Conservation (phyloP, 2,888 invertebrate species). For the Dicyrtoma fusca region DNA sequence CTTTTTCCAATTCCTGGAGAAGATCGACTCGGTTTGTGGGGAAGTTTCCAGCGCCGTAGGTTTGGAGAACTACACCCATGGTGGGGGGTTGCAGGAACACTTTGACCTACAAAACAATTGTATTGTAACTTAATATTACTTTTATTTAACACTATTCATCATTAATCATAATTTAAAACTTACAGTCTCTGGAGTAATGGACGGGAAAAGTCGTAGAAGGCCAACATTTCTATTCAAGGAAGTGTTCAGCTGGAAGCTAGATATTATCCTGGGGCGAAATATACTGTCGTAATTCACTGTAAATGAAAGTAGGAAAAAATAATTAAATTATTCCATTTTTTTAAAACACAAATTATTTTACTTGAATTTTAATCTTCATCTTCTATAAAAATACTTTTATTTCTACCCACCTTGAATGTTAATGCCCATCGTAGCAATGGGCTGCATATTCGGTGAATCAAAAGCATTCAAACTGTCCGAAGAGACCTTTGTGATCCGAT, state of each 20-base stretch:
- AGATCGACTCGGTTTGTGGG: constrained; percentile 81
- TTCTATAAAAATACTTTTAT: no score
- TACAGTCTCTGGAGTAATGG: constrained; percentile 78
- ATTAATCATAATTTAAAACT: background rate
- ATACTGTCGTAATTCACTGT: constrained; percentile 69
- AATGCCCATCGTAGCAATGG: constrained; percentile 81
- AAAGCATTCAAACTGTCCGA: constrained; percentile 77
- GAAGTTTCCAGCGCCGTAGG: constrained; percentile 92
- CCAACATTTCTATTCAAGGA: constrained; percentile 82
- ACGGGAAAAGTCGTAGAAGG: constrained; percentile 84
- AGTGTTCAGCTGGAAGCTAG: constrained; percentile 73
- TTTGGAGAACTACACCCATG: constrained; percentile 83
- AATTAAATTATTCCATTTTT: constrained; percentile 46
- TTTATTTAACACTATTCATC: background rate
- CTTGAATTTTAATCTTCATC: no score
- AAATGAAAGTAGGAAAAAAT: constrained; percentile 23
- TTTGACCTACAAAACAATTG: constrained; percentile 59
- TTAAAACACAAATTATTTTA: no score
- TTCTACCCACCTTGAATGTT: constrained; percentile 77
- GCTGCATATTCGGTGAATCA: constrained; percentile 81
- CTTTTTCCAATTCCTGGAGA: constrained; percentile 70
- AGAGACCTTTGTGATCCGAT: constrained; percentile 74
- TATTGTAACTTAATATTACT: background rate
- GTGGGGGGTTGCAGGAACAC: constrained; percentile 71
- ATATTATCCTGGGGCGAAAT: constrained; percentile 67